Evolutionary conservation across 2,113 vertebrate species (phyloP).

Genomic region (Patagioenas fasciata): DNA sequence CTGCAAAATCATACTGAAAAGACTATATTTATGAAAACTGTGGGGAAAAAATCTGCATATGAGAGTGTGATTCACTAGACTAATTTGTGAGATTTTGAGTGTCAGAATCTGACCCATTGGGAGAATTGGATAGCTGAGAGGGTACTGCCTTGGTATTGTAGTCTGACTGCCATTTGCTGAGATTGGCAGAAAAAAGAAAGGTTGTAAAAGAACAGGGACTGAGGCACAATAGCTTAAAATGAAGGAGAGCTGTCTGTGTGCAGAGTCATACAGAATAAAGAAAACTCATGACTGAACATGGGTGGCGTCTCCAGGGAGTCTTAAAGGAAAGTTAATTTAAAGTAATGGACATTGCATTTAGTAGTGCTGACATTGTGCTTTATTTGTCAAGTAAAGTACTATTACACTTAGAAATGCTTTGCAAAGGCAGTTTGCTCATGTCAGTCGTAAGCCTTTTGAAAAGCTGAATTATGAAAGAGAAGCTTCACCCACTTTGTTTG

Average conservation of each 20-base stretch:
- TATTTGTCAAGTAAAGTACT: background rate
- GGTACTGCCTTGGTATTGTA: background rate
- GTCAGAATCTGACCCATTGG: background rate
- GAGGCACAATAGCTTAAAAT: background rate
- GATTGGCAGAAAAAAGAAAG: background rate
- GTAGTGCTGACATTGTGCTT: background rate
- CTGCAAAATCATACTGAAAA: fast-evolving
- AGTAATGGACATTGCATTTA: background rate
- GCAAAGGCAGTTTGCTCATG: background rate
- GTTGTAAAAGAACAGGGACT: background rate
- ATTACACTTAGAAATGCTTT: background rate
- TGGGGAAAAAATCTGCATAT: background rate
- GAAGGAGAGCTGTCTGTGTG: background rate
- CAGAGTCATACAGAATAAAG: background rate
- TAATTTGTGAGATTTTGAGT: background rate
- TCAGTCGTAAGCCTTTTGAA: background rate
- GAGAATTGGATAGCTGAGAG: background rate
- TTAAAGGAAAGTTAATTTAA: background rate
- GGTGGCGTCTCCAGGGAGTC: background rate
- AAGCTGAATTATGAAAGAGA: background rate
- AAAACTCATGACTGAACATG: background rate
- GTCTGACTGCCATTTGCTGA: background rate
- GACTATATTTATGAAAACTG: background rate
- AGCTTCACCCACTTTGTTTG: background rate
- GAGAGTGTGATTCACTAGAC: background rate